These are phyloP conservation scores for Oryzias javanicus DNA, from an alignment of 2,113 vertebrate genomes.

Conservation along the genomic window DNA sequence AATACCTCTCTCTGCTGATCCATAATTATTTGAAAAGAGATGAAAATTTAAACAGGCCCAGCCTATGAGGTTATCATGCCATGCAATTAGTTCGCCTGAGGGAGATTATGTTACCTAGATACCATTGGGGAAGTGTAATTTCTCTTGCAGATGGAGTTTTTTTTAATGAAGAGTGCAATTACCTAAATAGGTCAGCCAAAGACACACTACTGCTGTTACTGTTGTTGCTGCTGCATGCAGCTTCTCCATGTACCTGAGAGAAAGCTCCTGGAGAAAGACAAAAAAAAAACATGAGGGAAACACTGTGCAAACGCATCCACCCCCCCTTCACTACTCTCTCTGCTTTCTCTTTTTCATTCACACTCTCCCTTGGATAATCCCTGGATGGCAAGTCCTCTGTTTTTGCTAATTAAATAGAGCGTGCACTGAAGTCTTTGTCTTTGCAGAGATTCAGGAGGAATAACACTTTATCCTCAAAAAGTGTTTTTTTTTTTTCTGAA, in stretches of 20 bases:
- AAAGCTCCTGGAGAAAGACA: slow-evolving; percentile 57
- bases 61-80: slow-evolving; percentile 92
- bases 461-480: slow-evolving; percentile 23
- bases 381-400: slow-evolving; percentile 40
- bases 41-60: slow-evolving; percentile 97
- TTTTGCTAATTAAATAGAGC: slow-evolving; percentile 64
- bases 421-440: slow-evolving; percentile 46
- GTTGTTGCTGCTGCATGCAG: slow-evolving; percentile 39
- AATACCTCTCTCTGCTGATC: slow-evolving; percentile 97
- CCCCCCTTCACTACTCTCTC: slow-evolving; percentile 14
- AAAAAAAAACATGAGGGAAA: slow-evolving; percentile 16
- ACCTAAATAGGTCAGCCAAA: slow-evolving; percentile 88
- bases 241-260: slow-evolving; percentile 75
- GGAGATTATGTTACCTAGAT: slow-evolving; percentile 99
- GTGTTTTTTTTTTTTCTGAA: slow-evolving; percentile 6
- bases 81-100: slow-evolving; percentile 95
- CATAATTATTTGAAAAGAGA: slow-evolving; percentile 99
- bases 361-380: slow-evolving; percentile 26
- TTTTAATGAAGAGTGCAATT: slow-evolving; percentile 91
- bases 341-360: slow-evolving; percentile 25
- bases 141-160: slow-evolving; percentile 88
- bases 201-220: slow-evolving; percentile 67
- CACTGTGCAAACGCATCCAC: slow-evolving; percentile 54
- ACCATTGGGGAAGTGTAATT: slow-evolving; percentile 92
- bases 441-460: slow-evolving; percentile 41